phyloP scores from a whole-genome alignment of 2,113 vertebrate genomes.

The Rana temporaria region DNA sequence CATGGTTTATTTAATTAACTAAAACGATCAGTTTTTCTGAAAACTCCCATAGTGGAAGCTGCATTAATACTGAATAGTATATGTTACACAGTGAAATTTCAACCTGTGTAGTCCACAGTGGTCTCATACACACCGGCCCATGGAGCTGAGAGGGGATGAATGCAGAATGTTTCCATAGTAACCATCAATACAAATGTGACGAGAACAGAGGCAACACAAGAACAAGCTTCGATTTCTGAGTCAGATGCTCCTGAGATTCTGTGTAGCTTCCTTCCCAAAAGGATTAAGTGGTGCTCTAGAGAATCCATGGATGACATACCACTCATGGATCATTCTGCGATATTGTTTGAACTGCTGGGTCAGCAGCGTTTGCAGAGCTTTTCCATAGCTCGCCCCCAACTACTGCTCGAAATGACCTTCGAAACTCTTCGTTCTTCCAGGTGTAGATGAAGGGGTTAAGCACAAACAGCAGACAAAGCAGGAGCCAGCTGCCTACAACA shows the following conservation, averaged over 20 bases:
- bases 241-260: conserved; percentile 20
- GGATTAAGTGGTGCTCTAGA: background rate
- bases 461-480: conserved; percentile 82
- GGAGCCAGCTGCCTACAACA: conserved; percentile 79
- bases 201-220: conserved; percentile 30
- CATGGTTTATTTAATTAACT: conserved; percentile 3
- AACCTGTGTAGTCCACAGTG: conserved; percentile 17
- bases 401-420: conserved; percentile 79
- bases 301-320: background rate
- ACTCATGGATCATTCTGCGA: conserved; percentile 62
- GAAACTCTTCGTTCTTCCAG: conserved; percentile 88
- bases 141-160: conserved; percentile 14
- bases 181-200: conserved; percentile 55
- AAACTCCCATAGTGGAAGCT: background rate
- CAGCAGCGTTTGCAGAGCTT: conserved; percentile 56
- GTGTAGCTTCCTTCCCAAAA: background rate
- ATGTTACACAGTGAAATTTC: background rate
- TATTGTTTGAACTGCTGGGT: conserved; percentile 62
- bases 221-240: conserved; percentile 43
- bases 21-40: background rate
- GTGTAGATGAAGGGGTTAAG: conserved; percentile 87
- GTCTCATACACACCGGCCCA: conserved; percentile 36
- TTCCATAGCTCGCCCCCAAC: conserved; percentile 68
- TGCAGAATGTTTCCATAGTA: conserved; percentile 48
- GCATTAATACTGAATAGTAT: background rate